Conservation (phyloP, 2,888 invertebrate species). For the Andrena fulva region DNA sequence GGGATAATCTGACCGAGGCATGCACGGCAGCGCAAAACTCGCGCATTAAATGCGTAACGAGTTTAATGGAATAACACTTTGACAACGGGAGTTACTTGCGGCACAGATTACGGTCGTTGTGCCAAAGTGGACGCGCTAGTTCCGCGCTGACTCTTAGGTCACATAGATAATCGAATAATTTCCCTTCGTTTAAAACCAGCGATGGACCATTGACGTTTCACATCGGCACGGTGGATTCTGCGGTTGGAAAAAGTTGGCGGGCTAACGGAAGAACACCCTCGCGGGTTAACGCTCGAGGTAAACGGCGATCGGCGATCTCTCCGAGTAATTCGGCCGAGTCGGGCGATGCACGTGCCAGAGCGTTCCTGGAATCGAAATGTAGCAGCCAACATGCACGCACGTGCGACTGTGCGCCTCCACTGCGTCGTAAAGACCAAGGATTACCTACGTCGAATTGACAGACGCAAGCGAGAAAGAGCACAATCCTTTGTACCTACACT, state of each 20-base stretch:
- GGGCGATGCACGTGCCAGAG: too few relatives aligned
- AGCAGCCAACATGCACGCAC: neutral
- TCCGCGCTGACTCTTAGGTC: neutral
- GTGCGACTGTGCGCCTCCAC: neutral
- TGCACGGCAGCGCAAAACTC: conserved; percentile 9
- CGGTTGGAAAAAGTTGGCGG: too few relatives aligned
- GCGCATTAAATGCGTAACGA: conserved; percentile 31
- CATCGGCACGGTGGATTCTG: too few relatives aligned
- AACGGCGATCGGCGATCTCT: too few relatives aligned
- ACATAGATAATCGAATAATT: conserved; percentile 10
- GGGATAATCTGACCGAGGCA: conserved; percentile 16
- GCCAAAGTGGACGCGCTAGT: conserved; percentile 22
- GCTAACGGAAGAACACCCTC: too few relatives aligned
- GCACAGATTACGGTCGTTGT: conserved; percentile 30
- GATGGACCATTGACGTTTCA: too few relatives aligned
- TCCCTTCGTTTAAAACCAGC: neutral
- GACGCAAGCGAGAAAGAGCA: conserved; percentile 36
- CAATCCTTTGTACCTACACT: neutral
- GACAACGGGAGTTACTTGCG: conserved; percentile 15
- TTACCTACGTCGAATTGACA: conserved; percentile 19
- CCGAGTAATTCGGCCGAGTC: too few relatives aligned
- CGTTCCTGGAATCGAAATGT: too few relatives aligned
- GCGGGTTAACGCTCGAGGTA: too few relatives aligned
- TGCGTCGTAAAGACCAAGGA: conserved; percentile 12
- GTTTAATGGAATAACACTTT: conserved; percentile 56